Evolutionary conservation across 1,140 invertebrate genomes (phyloP).

Genomic region (Acyrthosiphon pisum): DNA sequence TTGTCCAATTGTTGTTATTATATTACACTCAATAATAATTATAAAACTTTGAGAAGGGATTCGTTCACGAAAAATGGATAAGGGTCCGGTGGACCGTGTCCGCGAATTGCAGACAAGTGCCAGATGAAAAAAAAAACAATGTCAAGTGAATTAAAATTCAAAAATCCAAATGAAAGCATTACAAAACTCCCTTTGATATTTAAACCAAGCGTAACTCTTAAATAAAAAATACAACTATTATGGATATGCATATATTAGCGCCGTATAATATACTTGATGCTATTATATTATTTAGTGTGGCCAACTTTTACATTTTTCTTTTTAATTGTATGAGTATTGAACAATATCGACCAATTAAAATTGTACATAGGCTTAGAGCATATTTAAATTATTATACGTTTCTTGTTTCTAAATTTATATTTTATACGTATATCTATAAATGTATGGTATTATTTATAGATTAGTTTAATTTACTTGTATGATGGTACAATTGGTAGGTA

Average conservation of each 20-base stretch:
- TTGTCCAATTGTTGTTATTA: conserved; percentile 55
- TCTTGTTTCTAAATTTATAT: background rate
- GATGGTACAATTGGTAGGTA: background rate
- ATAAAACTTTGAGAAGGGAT: conserved; percentile 50
- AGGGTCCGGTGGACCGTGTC: conserved; percentile 47
- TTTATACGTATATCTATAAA: background rate
- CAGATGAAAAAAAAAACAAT: conserved; percentile 36
- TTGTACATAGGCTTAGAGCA: background rate
- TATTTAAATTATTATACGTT: background rate
- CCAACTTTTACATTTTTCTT: background rate
- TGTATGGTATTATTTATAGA: background rate
- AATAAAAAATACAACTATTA: conserved; percentile 12
- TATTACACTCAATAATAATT: conserved; percentile 45
- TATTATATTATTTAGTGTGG: background rate
- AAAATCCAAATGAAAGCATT: conserved; percentile 24
- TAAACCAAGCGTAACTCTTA: conserved; percentile 32
- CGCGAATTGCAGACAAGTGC: conserved; percentile 37
- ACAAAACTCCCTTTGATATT: background rate
- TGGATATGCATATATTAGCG: background rate
- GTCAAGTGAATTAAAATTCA: conserved; percentile 50
- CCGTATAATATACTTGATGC: background rate
- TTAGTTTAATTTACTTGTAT: background rate
- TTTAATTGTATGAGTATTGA: conserved; percentile 12
- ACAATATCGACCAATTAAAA: background rate
- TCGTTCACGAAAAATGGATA: background rate